Conservation (phyloP, 2,888 invertebrate genomes). For the Euzophera pinguis region DNA sequence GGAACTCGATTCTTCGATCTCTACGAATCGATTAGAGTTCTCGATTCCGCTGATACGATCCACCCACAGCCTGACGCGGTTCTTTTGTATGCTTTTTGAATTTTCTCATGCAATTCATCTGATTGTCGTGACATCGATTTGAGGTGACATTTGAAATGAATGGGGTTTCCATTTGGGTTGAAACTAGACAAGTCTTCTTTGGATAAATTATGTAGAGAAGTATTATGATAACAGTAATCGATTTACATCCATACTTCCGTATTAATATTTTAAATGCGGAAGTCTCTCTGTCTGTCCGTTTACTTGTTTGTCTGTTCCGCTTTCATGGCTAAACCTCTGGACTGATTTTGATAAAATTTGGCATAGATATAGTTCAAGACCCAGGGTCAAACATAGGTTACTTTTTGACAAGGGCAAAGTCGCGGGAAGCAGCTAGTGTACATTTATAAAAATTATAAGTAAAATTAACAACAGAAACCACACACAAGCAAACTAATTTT, state of each 20-base stretch:
- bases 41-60: constrained; percentile 50
- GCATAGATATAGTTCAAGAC: too few species aligned
- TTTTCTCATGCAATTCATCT: constrained; percentile 9
- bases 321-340: too few species aligned
- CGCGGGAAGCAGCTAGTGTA: too few species aligned
- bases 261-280: too few species aligned
- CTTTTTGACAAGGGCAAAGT: too few species aligned
- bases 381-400: too few species aligned
- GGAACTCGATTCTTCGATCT: constrained; percentile 50
- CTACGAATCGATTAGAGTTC: constrained; percentile 46
- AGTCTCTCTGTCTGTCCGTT: too few species aligned
- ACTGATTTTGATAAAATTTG: too few species aligned
- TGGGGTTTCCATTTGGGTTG: not conserved
- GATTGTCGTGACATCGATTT: constrained; percentile 9
- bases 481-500: not conserved
- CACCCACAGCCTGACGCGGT: constrained; percentile 1
- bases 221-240: too few species aligned
- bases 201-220: not conserved
- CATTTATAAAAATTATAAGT: too few species aligned
- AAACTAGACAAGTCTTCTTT: not conserved
- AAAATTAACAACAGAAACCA: not conserved
- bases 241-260: too few species aligned
- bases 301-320: too few species aligned
- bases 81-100: constrained; percentile 8
- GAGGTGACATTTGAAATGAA: not conserved